A percentile compares a stretch with the other conserved stretches of the same genome.
phyloP scores from a whole-genome alignment of 92 coral and sea anemone species.

The Zoanthus solanderi region DNA sequence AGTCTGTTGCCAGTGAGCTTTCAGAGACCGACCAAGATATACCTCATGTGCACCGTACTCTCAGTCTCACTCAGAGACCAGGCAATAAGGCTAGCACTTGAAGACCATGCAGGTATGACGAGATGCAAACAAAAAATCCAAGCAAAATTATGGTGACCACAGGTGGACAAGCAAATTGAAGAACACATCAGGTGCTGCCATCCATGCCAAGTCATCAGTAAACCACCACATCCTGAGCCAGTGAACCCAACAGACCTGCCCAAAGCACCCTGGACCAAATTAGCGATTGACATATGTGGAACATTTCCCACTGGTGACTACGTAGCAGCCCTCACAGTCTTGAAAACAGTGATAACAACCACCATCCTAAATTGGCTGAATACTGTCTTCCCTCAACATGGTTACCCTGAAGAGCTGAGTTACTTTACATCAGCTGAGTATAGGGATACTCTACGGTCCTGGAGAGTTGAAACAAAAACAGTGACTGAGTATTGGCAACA shows the following conservation, averaged over 20 bases:
- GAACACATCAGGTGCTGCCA: constrained; percentile 52
- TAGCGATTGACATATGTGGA: constrained; percentile 18
- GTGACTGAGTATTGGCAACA: constrained; percentile 59
- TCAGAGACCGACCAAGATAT: constrained; percentile 50
- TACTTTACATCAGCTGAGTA: constrained; percentile 65
- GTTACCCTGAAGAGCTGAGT: constrained; percentile 54
- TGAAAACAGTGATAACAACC: not conserved
- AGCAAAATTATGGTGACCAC: constrained; percentile 62
- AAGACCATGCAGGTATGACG: constrained; percentile 67
- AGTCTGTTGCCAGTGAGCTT: constrained; percentile 48
- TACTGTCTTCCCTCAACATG: constrained; percentile 58
- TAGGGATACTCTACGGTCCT: constrained; percentile 37
- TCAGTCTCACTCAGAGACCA: not conserved
- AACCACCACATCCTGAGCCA: constrained; percentile 25
- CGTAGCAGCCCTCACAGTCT: constrained; percentile 4
- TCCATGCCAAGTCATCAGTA: constrained; percentile 10
- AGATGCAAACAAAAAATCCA: constrained; percentile 59
- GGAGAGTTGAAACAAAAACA: constrained; percentile 22
- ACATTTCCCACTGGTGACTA: constrained; percentile 15
- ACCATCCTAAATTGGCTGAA: constrained; percentile 45
- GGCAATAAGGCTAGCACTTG: constrained; percentile 31
- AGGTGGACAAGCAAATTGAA: constrained; percentile 61
- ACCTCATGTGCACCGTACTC: constrained; percentile 42
- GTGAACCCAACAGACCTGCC: constrained; percentile 12
- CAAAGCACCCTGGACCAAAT: constrained; percentile 4